A percentile compares a stretch with the other conserved stretches of the same genome.
Conservation (phyloP, 2,797 vertebrate species). For the Ctenochaetus hawaiiensis region DNA sequence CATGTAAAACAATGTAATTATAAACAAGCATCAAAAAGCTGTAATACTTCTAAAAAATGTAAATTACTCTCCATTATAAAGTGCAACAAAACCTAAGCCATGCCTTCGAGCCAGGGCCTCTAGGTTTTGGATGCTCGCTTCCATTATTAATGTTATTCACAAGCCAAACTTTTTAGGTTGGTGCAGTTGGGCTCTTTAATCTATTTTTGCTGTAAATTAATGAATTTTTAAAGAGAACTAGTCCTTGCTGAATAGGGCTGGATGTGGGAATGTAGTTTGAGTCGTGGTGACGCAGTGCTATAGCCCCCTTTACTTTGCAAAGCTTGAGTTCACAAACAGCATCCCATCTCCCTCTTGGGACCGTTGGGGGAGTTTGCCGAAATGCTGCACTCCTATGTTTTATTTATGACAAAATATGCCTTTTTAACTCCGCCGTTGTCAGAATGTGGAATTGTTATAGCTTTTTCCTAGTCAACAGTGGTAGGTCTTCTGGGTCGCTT, state of each 20-base stretch:
- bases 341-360: constrained; percentile 77
- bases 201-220: constrained; percentile 88
- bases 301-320: constrained; percentile 78
- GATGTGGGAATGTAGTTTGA: constrained; percentile 77
- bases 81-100: constrained; percentile 80
- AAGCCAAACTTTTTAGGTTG: constrained; percentile 85
- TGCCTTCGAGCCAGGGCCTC: constrained; percentile 77
- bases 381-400: constrained; percentile 84
- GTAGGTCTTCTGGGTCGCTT: constrained; percentile 72
- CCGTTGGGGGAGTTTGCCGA: constrained; percentile 78
- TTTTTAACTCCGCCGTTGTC: constrained; percentile 80
- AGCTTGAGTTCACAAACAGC: constrained; percentile 82
- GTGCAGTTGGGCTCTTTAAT: constrained; percentile 83
- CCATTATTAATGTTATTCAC: constrained; percentile 86
- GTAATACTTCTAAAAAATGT: constrained; percentile 80
- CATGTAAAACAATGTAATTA: constrained; percentile 85
- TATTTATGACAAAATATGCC: constrained; percentile 86
- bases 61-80: constrained; percentile 83
- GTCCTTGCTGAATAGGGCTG: constrained; percentile 78
- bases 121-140: constrained; percentile 77
- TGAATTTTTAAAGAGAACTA: constrained; percentile 86
- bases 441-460: constrained; percentile 76
- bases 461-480: constrained; percentile 63
- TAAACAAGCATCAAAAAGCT: constrained; percentile 82
- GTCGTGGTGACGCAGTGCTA: constrained; percentile 73